Base-by-base conservation (phyloP, 2,797 vertebrate species). In the Eupleurogrammus muticus region DNA sequence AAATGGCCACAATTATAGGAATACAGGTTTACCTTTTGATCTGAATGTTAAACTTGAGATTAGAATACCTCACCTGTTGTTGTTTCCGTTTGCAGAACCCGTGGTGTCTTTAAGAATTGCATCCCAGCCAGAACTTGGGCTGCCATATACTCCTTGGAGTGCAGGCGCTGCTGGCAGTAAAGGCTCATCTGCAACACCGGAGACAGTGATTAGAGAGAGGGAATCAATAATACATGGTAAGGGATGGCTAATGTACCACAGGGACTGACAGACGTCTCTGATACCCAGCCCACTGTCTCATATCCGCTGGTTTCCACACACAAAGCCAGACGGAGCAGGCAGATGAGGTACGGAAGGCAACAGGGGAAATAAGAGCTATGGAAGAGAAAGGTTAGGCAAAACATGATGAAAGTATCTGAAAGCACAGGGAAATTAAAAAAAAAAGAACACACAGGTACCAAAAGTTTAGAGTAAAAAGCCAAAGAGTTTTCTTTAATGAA, bases 191-290 rank as follows among this genome's bases (percentile, higher is more conserved):
- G 83, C 83, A 89, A 91, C 87, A 86, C 84, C 76, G 86, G 88
- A 93, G 86, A 92, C 80, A 65, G 90, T 92, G 92, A 94, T 94
- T 92, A 93, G 89, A 85, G 88, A 55, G 80, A 69, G 68, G 69
- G 77, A 88, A 94, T 95, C 92, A 93, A 95, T 95, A 94, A 94
- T 93, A 94, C 91, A 94, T 94, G 90, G 84, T 87, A 87, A 90
- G 92, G 90, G 91, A 89, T 66, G 73, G 71, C 88, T 94, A 94
- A 94, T 95, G 93, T 92, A 93, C 93, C 90, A 80, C 86, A 87
- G 92, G 92, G 93, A 93, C 91, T 48, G 72, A 81, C 75, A 82
- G 85, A 77, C 54, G 84, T 85, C 84, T 86, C 85, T 49, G 66
- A 82, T 88, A 80, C 79, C 80, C 75, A 78, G 60, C 82, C 63